These are phyloP conservation scores for Neolamprologus longior DNA, from an alignment of 2,113 vertebrate species.

Conservation along the genomic window DNA sequence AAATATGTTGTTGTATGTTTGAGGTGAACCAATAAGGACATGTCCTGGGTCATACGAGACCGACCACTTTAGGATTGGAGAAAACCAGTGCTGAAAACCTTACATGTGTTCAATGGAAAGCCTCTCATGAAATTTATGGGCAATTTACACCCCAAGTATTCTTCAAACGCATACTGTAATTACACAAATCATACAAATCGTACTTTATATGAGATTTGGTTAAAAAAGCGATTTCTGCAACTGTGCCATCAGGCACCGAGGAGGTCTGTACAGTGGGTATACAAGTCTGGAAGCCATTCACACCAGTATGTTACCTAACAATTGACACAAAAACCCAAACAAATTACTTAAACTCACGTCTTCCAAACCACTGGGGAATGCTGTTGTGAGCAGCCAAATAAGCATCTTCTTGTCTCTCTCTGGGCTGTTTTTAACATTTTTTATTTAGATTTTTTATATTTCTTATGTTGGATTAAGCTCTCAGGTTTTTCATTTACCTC, in stretches of 20 bases:
- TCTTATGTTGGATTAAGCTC: constrained; percentile 5
- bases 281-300: constrained; percentile 36
- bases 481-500: constrained; percentile 29
- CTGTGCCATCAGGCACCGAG: not conserved
- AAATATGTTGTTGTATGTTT: not conserved
- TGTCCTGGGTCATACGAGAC: not conserved
- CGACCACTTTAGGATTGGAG: not conserved
- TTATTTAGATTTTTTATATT: not conserved
- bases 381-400: constrained; percentile 39
- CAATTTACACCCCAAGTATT: constrained; percentile 3
- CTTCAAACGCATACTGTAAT: constrained; percentile 9
- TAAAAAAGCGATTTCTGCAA: constrained; percentile 18
- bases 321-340: constrained; percentile 39
- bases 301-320: constrained; percentile 48
- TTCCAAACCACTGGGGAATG: constrained; percentile 42
- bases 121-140: not conserved
- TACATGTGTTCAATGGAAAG: constrained; percentile 16
- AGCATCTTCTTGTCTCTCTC: constrained; percentile 36
- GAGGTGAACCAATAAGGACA: not conserved
- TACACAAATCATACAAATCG: constrained; percentile 31
- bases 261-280: constrained; percentile 12
- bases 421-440: not conserved
- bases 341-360: constrained; percentile 27
- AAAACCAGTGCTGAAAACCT: not conserved
- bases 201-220: constrained; percentile 40